phyloP scores from a whole-genome alignment of 1,140 invertebrate genomes.

The Conus ventricosus region DNA sequence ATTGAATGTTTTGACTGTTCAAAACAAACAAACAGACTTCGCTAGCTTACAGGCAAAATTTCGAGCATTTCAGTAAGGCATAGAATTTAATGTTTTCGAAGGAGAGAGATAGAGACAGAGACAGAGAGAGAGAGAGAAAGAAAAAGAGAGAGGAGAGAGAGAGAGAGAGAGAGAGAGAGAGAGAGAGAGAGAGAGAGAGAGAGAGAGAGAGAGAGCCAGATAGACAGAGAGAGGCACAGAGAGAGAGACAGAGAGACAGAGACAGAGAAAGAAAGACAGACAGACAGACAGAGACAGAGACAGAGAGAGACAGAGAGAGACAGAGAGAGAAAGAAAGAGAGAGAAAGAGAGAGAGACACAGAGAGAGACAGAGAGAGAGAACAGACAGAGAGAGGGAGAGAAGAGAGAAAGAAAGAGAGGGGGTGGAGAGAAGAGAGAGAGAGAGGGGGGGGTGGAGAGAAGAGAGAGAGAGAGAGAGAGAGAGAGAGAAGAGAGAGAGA shows the following conservation, averaged over 20 bases:
- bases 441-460: background rate
- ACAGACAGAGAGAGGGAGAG: background rate
- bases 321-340: background rate
- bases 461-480: no score
- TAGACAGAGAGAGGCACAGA: background rate
- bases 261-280: background rate
- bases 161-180: background rate
- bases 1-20: no score
- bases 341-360: background rate
- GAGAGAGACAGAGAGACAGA: background rate
- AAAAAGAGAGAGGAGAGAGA: background rate
- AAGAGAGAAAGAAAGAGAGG: background rate
- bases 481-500: no score
- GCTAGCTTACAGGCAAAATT: no score
- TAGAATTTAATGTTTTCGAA: no score
- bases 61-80: no score
- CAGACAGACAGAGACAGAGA: background rate
- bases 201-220: background rate
- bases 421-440: background rate
- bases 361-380: background rate
- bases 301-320: background rate
- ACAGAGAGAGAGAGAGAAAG: no score
- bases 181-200: background rate
- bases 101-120: no score
- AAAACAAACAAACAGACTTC: no score